Evolutionary conservation across 2,113 vertebrate genomes (phyloP).

Genomic region (Callaeas wilsoni): DNA sequence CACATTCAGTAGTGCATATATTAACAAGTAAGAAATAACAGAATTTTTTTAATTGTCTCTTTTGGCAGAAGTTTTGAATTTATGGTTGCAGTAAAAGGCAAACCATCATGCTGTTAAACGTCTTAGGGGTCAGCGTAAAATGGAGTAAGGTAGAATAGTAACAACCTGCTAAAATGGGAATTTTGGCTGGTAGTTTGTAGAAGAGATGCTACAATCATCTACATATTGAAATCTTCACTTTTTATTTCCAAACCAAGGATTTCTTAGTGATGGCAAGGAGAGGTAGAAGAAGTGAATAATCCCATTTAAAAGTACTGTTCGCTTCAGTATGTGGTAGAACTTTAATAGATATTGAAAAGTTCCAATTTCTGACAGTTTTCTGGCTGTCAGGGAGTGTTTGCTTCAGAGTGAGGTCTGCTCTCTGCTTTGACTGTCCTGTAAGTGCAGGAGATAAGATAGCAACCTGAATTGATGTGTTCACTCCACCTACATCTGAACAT

Average conservation of each 20-base stretch:
- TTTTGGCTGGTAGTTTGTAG: background rate
- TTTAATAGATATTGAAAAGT: background rate
- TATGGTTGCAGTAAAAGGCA: background rate
- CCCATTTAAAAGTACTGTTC: background rate
- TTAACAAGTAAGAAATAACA: background rate
- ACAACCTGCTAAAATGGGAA: background rate
- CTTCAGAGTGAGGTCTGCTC: background rate
- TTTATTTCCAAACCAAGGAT: background rate
- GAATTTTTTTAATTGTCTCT: background rate
- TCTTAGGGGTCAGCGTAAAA: background rate
- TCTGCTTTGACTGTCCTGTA: background rate
- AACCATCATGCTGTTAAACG: background rate
- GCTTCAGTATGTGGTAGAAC: background rate
- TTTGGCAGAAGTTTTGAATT: background rate
- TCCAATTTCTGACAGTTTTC: background rate
- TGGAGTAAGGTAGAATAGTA: background rate
- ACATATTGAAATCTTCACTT: background rate
- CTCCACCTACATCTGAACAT: background rate
- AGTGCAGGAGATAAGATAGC: background rate
- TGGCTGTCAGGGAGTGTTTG: background rate
- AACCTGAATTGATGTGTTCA: background rate
- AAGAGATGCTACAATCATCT: background rate
- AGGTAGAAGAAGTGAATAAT: background rate
- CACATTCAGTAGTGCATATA: rapidly evolving
- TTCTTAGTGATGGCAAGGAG: background rate